phyloP scores from a whole-genome alignment of 2,113 vertebrate genomes.

The Glaucomys volans region DNA sequence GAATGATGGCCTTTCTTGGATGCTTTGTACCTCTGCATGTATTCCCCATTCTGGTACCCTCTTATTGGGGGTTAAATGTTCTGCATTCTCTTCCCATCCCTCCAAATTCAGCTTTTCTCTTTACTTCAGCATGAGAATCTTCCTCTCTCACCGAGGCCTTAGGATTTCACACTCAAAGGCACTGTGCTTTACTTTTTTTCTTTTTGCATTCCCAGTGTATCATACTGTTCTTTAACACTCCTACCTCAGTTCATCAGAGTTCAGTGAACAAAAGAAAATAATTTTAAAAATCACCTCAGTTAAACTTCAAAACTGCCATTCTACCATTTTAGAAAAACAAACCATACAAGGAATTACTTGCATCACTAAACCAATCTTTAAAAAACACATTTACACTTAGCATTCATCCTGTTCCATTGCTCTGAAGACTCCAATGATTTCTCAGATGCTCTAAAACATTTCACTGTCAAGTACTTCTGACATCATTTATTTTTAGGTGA shows the following conservation, averaged over 20 bases:
- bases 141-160: neutral
- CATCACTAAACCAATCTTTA: neutral
- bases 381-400: neutral
- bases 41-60: neutral
- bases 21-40: neutral
- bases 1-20: neutral
- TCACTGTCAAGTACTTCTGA: constrained; percentile 14
- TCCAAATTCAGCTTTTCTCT: neutral
- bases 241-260: neutral
- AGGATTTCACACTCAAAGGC: neutral
- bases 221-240: neutral
- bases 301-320: neutral
- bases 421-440: neutral
- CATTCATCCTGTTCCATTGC: neutral
- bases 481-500: constrained; percentile 36
- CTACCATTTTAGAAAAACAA: neutral
- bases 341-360: neutral
- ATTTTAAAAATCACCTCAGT: neutral
- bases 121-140: neutral
- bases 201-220: neutral
- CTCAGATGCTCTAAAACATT: neutral
- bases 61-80: neutral
- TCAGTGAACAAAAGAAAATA: neutral
- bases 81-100: neutral
- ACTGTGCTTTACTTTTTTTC: neutral